Conservation (phyloP, 2,888 invertebrate genomes). For the Habrosyne pyritoides region DNA sequence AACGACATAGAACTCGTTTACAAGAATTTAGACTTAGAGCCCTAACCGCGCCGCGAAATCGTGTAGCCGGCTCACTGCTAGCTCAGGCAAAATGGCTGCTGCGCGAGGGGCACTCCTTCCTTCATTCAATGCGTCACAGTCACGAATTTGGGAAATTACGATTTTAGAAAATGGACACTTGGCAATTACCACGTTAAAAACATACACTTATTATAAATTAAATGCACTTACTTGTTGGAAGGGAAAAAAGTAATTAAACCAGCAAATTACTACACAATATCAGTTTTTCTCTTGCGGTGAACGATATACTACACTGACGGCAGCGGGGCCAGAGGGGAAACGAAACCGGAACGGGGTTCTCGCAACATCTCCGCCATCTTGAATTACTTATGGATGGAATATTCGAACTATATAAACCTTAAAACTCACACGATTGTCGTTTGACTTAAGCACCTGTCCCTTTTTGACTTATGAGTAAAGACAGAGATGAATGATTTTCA, state of each 20-base stretch:
- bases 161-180: slow-evolving; percentile 55
- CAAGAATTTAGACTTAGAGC: slow-evolving; percentile 51
- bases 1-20: slow-evolving; percentile 18
- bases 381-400: slow-evolving; percentile 38
- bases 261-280: slow-evolving; percentile 81
- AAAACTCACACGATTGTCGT: slow-evolving; percentile 10
- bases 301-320: slow-evolving; percentile 83
- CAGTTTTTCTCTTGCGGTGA: slow-evolving; percentile 82
- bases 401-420: slow-evolving; percentile 16
- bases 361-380: slow-evolving; percentile 70
- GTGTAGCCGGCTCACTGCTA: slow-evolving; percentile 83
- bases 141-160: slow-evolving; percentile 62
- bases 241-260: slow-evolving; percentile 81
- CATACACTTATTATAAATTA: slow-evolving; percentile 63
- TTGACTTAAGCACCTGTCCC: neutral
- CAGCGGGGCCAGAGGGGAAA: slow-evolving; percentile 82
- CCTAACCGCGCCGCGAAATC: slow-evolving; percentile 76
- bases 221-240: slow-evolving; percentile 82
- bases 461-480: neutral
- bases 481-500: neutral
- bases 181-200: slow-evolving; percentile 48
- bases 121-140: slow-evolving; percentile 82
- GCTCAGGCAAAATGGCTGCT: slow-evolving; percentile 84
- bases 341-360: slow-evolving; percentile 83
- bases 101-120: slow-evolving; percentile 82